These are phyloP conservation scores for Sarcophilus harrisii DNA, from an alignment of 2,797 vertebrate genomes.

Conservation along the genomic window DNA sequence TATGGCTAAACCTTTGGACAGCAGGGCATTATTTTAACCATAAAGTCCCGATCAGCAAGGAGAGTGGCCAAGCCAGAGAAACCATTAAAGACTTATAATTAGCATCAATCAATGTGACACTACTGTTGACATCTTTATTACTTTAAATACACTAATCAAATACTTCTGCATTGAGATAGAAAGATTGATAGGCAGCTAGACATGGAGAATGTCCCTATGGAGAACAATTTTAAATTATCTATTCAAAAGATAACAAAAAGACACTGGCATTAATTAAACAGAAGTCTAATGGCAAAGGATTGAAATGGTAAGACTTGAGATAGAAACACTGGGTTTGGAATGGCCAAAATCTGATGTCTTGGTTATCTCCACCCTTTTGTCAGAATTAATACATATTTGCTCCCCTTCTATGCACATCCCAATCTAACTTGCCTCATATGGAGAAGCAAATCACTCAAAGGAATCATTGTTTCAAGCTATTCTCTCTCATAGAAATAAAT, in stretches of 20 bases:
- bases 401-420: neutral
- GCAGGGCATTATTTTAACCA: slow-evolving; percentile 86
- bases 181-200: slow-evolving; percentile 83
- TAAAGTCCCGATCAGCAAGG: slow-evolving; percentile 85
- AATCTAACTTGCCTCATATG: slow-evolving; percentile 13
- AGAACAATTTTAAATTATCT: slow-evolving; percentile 82
- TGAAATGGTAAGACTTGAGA: slow-evolving; percentile 55
- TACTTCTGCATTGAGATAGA: slow-evolving; percentile 82
- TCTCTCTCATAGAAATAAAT: slow-evolving; percentile 58
- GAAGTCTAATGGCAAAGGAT: slow-evolving; percentile 40
- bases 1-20: slow-evolving; percentile 82
- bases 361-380: neutral
- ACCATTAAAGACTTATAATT: slow-evolving; percentile 86
- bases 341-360: neutral
- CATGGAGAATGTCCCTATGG: slow-evolving; percentile 74
- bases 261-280: slow-evolving; percentile 64
- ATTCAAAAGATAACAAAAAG: slow-evolving; percentile 80
- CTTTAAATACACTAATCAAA: slow-evolving; percentile 88
- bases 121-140: slow-evolving; percentile 87
- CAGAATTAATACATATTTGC: neutral
- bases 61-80: slow-evolving; percentile 84
- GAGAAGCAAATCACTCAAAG: slow-evolving; percentile 25
- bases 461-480: slow-evolving; percentile 32
- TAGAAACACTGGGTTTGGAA: neutral
- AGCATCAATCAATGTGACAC: slow-evolving; percentile 87